Conservation (phyloP, 2,113 vertebrate species). For the Phasianus colchicus region DNA sequence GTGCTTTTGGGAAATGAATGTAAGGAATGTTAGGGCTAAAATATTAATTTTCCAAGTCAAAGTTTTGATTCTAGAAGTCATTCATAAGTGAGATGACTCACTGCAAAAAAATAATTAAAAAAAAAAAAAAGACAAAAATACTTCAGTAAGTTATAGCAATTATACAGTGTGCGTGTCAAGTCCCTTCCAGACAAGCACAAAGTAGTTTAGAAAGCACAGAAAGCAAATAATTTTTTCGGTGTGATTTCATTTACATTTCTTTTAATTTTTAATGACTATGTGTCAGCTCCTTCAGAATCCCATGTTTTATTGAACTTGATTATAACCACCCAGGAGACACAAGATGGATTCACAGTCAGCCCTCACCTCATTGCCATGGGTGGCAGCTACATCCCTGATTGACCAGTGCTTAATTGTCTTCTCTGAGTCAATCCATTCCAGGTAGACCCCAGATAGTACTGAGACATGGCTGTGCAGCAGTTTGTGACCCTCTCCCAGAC, state of each 20-base stretch:
- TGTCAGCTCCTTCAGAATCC: not conserved
- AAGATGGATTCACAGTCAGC: not conserved
- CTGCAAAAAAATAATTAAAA: not conserved
- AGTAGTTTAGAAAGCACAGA: not conserved
- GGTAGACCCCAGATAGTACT: not conserved
- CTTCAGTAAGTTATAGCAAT: not conserved
- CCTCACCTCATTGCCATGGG: fast-evolving
- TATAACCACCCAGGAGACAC: not conserved
- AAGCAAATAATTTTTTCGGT: not conserved
- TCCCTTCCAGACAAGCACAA: not conserved
- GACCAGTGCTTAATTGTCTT: not conserved
- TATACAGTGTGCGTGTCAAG: not conserved
- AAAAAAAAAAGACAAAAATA: not conserved
- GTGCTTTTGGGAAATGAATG: not conserved
- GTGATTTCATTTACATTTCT: not conserved
- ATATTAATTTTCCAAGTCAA: not conserved
- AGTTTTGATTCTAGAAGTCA: not conserved
- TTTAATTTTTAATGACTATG: not conserved
- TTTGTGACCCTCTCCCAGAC: not conserved
- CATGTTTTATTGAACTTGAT: not conserved
- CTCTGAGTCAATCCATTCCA: not conserved
- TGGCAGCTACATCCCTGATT: not conserved
- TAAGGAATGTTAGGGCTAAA: not conserved
- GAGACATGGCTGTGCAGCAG: not conserved
- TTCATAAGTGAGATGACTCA: not conserved